Conservation (phyloP, 1,140 invertebrate species). For the Zaprionus lachaisei region DNA sequence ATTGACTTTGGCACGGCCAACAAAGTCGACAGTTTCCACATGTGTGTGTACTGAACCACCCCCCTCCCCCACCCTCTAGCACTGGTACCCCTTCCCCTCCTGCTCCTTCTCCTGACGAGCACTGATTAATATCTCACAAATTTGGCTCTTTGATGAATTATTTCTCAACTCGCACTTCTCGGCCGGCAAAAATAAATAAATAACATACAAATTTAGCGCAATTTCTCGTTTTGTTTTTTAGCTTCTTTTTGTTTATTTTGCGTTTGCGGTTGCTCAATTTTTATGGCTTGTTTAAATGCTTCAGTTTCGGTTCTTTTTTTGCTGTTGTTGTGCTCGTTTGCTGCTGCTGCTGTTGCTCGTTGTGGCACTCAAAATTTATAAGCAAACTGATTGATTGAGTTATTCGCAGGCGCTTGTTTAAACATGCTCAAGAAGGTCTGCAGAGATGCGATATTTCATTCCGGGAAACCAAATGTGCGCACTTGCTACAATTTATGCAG, state of each 20-base stretch:
- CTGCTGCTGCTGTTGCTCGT: slow-evolving; percentile 16
- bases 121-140: slow-evolving; percentile 79
- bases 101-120: neutral
- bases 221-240: slow-evolving; percentile 51
- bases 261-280: slow-evolving; percentile 59
- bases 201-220: slow-evolving; percentile 67
- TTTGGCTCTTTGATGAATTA: slow-evolving; percentile 76
- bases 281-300: slow-evolving; percentile 70
- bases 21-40: slow-evolving; percentile 62
- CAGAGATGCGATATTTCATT: neutral
- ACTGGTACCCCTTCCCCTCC: too few relatives aligned
- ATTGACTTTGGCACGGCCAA: slow-evolving; percentile 66
- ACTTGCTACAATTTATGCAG: slow-evolving; percentile 16
- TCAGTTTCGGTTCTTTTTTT: slow-evolving; percentile 21
- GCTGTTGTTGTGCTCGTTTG: slow-evolving; percentile 45
- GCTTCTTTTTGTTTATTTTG: slow-evolving; percentile 53
- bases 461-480: neutral
- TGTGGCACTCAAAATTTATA: slow-evolving; percentile 34
- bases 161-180: slow-evolving; percentile 57
- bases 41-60: slow-evolving; percentile 60
- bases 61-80: neutral
- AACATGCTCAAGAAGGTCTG: neutral
- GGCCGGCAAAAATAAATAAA: slow-evolving; percentile 57
- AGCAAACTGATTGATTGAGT: slow-evolving; percentile 47
- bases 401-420: slow-evolving; percentile 25